Base-by-base conservation (phyloP, 64 coral and sea anemone species). In the Porites australiensis region DNA sequence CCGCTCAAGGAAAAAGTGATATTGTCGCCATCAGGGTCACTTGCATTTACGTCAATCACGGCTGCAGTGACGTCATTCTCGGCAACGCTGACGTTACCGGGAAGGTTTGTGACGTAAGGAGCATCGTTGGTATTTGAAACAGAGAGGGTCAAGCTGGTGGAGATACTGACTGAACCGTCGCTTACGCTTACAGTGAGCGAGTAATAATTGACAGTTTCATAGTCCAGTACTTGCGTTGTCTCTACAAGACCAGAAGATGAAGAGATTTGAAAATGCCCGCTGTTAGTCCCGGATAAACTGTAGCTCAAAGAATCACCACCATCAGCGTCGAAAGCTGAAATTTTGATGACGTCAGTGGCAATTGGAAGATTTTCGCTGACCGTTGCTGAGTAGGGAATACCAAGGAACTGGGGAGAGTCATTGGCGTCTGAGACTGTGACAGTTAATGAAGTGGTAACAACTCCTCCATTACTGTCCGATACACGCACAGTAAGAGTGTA, bases 31-130 rank as follows among this genome's bases (percentile, higher is more conserved):
- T 84, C 81, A 4, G 59, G 59, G 21, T 84, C 81, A 27, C 14
- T 84, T 18, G 59, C 81, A 15, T 45, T 84, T 21, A 84, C 48
- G 64, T 84, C 81, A 69, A 84, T 84, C 59, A 66, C 81, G 7
- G 81, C 15, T 11, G 49, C 59, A 13, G 81, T 69, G 64, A 69
- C 81, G 64, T 84, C 81, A 53, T 84, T 84, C 81, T 84, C 81
- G 8, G 44, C 46, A 13, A 84, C 8, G 12, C 23, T 66, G 81
- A 84, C 27, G 64, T 84, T 84, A 45, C 14, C 37, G 2, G 59
- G 64, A 51, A 69, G 64, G 7, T 53, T 84, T 9, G 59, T 84
- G 37, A 84, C 5, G 37, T 64, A 50, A 48, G 81, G 81, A 10
- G 59, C 59, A 44, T 84, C 81, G 27, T 84, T 84, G 5, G 47